phyloP scores from a whole-genome alignment of 2,888 invertebrate species.

The Agelastica alni region DNA sequence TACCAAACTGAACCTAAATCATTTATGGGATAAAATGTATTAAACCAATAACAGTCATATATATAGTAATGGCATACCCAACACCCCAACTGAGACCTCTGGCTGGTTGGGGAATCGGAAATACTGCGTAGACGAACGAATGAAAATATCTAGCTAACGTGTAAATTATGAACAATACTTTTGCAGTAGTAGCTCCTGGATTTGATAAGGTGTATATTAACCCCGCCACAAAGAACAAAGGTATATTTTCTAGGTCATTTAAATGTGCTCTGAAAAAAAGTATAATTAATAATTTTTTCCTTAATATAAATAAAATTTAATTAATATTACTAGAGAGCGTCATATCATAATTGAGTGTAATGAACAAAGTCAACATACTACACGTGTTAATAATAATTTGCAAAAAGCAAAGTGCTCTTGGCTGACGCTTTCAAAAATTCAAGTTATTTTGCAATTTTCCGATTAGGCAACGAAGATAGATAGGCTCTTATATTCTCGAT shows the following conservation, averaged over 20 bases:
- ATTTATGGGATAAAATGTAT: neutral
- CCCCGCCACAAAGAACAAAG: neutral
- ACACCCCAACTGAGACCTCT: neutral
- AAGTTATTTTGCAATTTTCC: too few species aligned
- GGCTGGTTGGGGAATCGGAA: neutral
- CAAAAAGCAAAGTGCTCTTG: too few species aligned
- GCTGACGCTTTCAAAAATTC: too few species aligned
- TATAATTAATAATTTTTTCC: too few species aligned
- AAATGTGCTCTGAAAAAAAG: neutral
- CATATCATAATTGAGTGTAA: too few species aligned
- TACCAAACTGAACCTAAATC: too few species aligned
- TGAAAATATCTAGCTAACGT: neutral
- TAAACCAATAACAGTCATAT: neutral
- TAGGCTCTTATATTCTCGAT: neutral
- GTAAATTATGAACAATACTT: neutral
- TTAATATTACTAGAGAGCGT: too few species aligned
- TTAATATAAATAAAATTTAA: too few species aligned
- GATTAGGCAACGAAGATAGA: too few species aligned
- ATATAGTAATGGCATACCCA: neutral
- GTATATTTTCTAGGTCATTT: slow-evolving; percentile 1
- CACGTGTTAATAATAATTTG: too few species aligned
- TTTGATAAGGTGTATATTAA: neutral
- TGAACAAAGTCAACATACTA: too few species aligned
- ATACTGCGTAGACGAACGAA: neutral
- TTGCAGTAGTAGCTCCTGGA: neutral